These are phyloP conservation scores for Oncorhynchus mykiss DNA, from an alignment of 2,113 vertebrate species.

Conservation along the genomic window DNA sequence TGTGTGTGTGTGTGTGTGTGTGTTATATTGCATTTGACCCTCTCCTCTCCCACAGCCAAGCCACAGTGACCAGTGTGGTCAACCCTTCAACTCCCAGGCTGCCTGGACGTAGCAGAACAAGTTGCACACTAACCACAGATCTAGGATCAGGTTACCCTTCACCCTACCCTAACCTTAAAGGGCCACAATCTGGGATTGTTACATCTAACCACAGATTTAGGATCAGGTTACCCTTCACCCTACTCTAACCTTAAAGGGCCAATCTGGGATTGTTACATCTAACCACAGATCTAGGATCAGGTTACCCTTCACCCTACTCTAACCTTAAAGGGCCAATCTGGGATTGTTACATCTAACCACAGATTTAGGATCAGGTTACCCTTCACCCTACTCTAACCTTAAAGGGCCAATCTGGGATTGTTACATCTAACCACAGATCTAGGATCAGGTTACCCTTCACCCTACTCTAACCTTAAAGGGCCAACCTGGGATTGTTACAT, in stretches of 20 bases:
- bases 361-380: not conserved
- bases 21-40: not conserved
- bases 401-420: not conserved
- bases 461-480: not conserved
- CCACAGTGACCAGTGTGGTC: conserved; percentile 3
- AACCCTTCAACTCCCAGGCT: not conserved
- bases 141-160: not conserved
- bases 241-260: too few species aligned
- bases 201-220: not conserved
- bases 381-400: not conserved
- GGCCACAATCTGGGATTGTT: not conserved
- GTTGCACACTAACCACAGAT: not conserved
- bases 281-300: too few species aligned
- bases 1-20: not conserved
- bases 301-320: too few species aligned
- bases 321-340: too few species aligned
- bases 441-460: not conserved
- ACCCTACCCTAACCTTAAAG: not conserved
- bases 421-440: not conserved
- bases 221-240: too few species aligned
- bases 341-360: too few species aligned
- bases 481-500: not conserved
- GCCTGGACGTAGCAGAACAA: not conserved
- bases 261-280: too few species aligned
- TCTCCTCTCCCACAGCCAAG: not conserved